Evolutionary conservation across 2,888 invertebrate genomes (phyloP), one percentile per base, ranked within the genome.

Genomic region (Yponomeuta sedellus): DNA sequence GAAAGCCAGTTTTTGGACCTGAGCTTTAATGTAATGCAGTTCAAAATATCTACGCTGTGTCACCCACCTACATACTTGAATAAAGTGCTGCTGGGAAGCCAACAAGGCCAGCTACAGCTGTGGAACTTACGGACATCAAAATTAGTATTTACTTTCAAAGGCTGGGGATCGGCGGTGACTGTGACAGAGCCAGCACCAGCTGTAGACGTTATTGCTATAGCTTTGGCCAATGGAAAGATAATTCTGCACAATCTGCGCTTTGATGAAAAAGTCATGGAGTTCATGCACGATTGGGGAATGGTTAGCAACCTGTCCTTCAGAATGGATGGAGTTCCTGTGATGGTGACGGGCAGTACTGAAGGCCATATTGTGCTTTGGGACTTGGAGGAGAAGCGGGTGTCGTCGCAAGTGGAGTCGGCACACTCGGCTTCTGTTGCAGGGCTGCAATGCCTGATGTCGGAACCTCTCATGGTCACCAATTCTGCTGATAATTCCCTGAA

Each of bases 61-160:
- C 99, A 99, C 91, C 99, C 99, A 0, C 95, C 94, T 28, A 97
- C 99, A 0, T 99, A 99, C 81, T 84, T 98, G 19, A 99, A 99
- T 80, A 99, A 99, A 81, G 93, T 99, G 68, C 81, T 99, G 39
- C 86, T 99, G 58, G 98, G 96, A 0, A 97, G 97, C 72, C 92
- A 94, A 67, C 96, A 97, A 79, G 98, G 98, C 0, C 83, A 92
- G 59, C 76, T 99, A 71, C 97, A 98, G 76, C 82, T 99, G 69
- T 98, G 98, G 97, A 99, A 99, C 85, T 86, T 99, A 10, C 95
- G 95, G 66, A 94, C 94, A 22, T 94, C 94, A 57, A 95, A 95
- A 75, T 85, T 96, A 70, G 92, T 98, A 64, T 94, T 96, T 80
- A 94, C 94, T 0, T 97, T 98, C 77, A 85, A 92, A 68, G 94